These are phyloP conservation scores for Pterocles gutturalis DNA, from an alignment of 2,113 vertebrate species.

Conservation along the genomic window DNA sequence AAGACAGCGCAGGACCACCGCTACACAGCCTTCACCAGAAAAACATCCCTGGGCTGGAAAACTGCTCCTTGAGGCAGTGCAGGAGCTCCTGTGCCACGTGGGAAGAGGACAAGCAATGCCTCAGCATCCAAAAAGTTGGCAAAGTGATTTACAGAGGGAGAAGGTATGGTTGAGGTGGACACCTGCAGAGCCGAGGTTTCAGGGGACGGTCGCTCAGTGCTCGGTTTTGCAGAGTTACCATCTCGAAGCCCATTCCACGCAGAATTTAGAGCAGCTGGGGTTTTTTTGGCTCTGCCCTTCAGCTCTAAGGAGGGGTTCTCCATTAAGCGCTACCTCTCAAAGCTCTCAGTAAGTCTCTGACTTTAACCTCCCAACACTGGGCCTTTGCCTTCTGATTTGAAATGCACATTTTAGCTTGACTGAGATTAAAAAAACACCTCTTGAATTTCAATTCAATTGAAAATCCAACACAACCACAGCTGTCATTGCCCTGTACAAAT, in stretches of 20 bases:
- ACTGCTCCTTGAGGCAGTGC: rapidly evolving
- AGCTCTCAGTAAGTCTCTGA: not conserved
- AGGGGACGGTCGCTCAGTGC: not conserved
- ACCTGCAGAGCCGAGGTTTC: not conserved
- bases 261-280: not conserved
- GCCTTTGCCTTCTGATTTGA: not conserved
- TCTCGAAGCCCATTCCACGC: not conserved
- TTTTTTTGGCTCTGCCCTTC: not conserved
- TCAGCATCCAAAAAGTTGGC: rapidly evolving
- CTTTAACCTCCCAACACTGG: not conserved
- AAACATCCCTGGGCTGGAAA: rapidly evolving
- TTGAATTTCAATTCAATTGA: too few relatives aligned
- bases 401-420: not conserved
- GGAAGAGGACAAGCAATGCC: not conserved
- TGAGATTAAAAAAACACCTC: not conserved
- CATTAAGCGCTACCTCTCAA: not conserved
- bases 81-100: not conserved
- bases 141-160: too few relatives aligned
- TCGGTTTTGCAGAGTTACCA: rapidly evolving
- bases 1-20: not conserved
- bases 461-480: not conserved
- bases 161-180: too few relatives aligned
- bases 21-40: not conserved
- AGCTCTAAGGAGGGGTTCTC: not conserved
- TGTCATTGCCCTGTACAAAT: too few relatives aligned